Conservation (phyloP, 2,888 invertebrate genomes). For the Protonemura montana region DNA sequence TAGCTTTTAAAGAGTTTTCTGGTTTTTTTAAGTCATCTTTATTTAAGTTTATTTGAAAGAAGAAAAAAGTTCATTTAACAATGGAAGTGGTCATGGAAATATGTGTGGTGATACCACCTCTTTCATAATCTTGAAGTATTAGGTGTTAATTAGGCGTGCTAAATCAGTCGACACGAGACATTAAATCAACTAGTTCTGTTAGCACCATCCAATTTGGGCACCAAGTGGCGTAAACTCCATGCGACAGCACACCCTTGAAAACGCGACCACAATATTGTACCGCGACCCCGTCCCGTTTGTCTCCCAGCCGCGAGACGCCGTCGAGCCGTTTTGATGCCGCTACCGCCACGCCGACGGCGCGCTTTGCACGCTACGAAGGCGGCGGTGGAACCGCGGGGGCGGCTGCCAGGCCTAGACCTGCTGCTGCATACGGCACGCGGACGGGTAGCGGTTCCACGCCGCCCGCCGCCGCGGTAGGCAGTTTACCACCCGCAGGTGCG, state of each 20-base stretch:
- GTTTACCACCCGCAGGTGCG: conserved; percentile 36
- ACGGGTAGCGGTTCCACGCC: conserved; percentile 44
- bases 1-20: no score
- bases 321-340: conserved; percentile 56
- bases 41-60: no score
- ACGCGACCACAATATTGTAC: no score
- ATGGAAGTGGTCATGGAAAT: background rate
- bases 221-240: no score
- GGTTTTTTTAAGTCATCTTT: no score
- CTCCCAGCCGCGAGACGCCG: conserved; percentile 46
- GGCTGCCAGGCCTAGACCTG: conserved; percentile 62
- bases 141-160: no score
- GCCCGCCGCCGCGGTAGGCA: conserved; percentile 45
- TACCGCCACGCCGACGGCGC: conserved; percentile 58
- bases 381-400: background rate
- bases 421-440: conserved; percentile 63
- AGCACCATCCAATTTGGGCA: no score
- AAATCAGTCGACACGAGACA: no score
- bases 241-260: no score
- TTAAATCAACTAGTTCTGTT: no score
- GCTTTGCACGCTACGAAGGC: conserved; percentile 68
- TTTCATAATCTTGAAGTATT: no score
- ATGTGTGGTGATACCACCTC: background rate
- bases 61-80: background rate
- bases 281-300: no score